Percentiles rank a stretch among this genome's conserved stretches.
phyloP scores from a whole-genome alignment of 1,140 invertebrate species.

The Chlorops oryzae region DNA sequence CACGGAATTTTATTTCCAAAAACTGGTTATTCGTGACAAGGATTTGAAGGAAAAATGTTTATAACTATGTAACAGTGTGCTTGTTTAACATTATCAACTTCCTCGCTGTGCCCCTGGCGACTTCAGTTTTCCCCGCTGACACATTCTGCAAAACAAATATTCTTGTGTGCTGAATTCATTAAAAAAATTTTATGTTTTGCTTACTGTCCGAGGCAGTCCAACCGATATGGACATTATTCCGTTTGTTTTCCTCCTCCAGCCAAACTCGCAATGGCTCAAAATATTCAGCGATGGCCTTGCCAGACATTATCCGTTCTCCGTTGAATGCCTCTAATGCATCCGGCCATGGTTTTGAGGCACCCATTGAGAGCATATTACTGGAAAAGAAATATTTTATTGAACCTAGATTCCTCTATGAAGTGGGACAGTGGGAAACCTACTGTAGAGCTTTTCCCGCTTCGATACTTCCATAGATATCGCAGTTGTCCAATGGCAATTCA shows the following conservation, averaged over 20 bases:
- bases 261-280: slow-evolving; percentile 71
- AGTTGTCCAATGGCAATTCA: slow-evolving; percentile 65
- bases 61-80: too few relatives aligned
- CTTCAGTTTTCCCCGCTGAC: too few relatives aligned
- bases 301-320: slow-evolving; percentile 66
- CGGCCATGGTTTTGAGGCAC: slow-evolving; percentile 74
- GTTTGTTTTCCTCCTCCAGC: slow-evolving; percentile 69
- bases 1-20: too few relatives aligned
- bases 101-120: too few relatives aligned
- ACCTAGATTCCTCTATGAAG: slow-evolving; percentile 3
- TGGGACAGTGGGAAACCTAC: slow-evolving; percentile 51
- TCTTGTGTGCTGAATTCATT: too few relatives aligned
- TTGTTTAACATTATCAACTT: too few relatives aligned
- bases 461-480: slow-evolving; percentile 76
- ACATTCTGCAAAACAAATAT: too few relatives aligned
- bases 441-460: slow-evolving; percentile 67
- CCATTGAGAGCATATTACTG: slow-evolving; percentile 72
- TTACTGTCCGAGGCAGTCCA: slow-evolving; percentile 57
- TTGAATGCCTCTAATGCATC: slow-evolving; percentile 76
- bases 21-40: too few relatives aligned
- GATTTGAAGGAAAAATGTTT: too few relatives aligned
- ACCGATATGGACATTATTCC: slow-evolving; percentile 66
- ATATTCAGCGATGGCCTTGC: slow-evolving; percentile 67
- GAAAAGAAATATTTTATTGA: slow-evolving; percentile 4
- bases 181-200: too few relatives aligned